phyloP scores from a whole-genome alignment of 1,140 invertebrate species.

The Papilio polytes region DNA sequence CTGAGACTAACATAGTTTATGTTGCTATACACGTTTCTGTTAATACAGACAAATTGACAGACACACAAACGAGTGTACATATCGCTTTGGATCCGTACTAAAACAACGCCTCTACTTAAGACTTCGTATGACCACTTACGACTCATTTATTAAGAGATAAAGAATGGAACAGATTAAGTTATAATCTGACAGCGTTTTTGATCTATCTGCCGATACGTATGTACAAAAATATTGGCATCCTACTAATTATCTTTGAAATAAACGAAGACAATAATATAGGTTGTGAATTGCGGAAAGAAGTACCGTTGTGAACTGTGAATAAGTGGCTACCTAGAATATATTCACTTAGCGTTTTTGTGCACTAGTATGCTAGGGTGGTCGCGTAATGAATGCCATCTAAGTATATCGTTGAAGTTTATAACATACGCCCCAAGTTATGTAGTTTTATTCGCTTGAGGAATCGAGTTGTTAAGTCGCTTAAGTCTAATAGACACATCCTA shows the following conservation, averaged over 20 bases:
- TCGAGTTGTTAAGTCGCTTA: slow-evolving; percentile 53
- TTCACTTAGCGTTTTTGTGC: background rate
- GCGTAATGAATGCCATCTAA: background rate
- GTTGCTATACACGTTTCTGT: background rate
- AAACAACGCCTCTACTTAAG: slow-evolving; percentile 39
- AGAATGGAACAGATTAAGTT: slow-evolving; percentile 31
- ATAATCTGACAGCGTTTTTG: slow-evolving; percentile 30
- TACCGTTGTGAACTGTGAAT: background rate
- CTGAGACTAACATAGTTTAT: too few species aligned
- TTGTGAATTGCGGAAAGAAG: too few species aligned
- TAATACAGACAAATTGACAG: slow-evolving; percentile 50
- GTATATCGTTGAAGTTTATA: slow-evolving; percentile 30
- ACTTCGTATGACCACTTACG: slow-evolving; percentile 46
- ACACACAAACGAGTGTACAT: slow-evolving; percentile 34
- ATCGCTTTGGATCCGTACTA: slow-evolving; percentile 29
- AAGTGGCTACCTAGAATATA: background rate
- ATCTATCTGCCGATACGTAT: background rate
- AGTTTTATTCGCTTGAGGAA: slow-evolving; percentile 51
- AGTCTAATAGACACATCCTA: slow-evolving; percentile 53
- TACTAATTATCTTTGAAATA: background rate
- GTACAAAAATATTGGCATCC: background rate
- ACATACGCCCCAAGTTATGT: slow-evolving; percentile 29
- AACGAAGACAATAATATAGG: background rate
- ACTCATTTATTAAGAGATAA: slow-evolving; percentile 57
- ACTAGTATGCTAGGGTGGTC: background rate